A percentile compares a stretch with the other conserved stretches of the same genome.
phyloP scores from a whole-genome alignment of 2,113 vertebrate species.

The Colius striatus region DNA sequence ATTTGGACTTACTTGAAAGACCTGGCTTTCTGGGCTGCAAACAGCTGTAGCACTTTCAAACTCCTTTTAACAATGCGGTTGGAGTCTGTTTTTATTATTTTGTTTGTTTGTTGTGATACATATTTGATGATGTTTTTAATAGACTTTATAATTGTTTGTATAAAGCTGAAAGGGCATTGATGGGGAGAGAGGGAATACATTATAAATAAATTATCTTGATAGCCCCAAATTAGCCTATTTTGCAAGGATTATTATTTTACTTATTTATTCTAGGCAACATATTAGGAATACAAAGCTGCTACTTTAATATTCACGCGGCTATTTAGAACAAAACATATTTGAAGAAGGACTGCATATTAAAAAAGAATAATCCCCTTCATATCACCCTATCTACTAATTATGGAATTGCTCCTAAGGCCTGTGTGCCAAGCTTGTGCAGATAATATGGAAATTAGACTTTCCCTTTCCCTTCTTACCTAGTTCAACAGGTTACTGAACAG shows the following conservation, averaged over 20 bases:
- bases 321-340: slow-evolving; percentile 1
- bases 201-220: slow-evolving; percentile 17
- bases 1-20: not conserved
- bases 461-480: not conserved
- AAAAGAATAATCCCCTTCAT: not conserved
- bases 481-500: slow-evolving; percentile 52
- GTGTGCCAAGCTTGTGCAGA: not conserved
- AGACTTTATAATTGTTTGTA: not conserved
- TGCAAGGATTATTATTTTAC: not conserved
- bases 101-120: not conserved
- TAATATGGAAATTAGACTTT: not conserved
- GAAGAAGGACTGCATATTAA: not conserved
- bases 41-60: not conserved
- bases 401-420: not conserved
- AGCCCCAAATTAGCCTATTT: not conserved
- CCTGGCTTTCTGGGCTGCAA: not conserved
- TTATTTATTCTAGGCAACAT: not conserved
- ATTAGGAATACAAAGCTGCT: not conserved
- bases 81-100: not conserved
- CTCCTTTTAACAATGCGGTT: not conserved
- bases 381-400: not conserved
- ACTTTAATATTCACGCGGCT: not conserved
- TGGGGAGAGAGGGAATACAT: not conserved
- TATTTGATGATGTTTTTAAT: slow-evolving; percentile 3
- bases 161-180: not conserved